A percentile compares a stretch with the other conserved stretches of the same genome.
phyloP scores from a whole-genome alignment of 2,797 vertebrate species.

The Centroberyx gerrardi region DNA sequence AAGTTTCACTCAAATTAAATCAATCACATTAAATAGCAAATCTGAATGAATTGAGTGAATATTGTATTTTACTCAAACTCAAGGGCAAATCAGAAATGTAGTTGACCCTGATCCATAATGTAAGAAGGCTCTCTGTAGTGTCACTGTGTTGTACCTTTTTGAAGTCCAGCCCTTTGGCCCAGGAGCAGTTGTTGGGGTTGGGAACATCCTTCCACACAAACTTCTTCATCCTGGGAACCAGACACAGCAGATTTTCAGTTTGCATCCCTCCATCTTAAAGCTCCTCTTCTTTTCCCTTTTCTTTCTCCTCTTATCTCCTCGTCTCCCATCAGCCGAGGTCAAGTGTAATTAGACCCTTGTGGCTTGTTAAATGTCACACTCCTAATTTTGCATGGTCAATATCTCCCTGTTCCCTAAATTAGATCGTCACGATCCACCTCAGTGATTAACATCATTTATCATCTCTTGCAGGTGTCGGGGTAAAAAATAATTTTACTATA shows the following conservation, averaged over 20 bases:
- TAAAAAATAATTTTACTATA: not conserved
- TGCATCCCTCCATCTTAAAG: not conserved
- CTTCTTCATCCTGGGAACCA: slow-evolving; percentile 90
- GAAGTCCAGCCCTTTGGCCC: slow-evolving; percentile 95
- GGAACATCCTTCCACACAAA: slow-evolving; percentile 96
- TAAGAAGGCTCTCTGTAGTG: not conserved
- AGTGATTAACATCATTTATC: slow-evolving; percentile 49
- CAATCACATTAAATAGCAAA: no score
- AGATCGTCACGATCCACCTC: not conserved
- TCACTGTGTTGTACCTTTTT: slow-evolving; percentile 86
- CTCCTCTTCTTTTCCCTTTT: not conserved
- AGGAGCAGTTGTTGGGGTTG: slow-evolving; percentile 96
- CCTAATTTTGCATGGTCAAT: slow-evolving; percentile 27
- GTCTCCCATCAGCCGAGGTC: slow-evolving; percentile 13
- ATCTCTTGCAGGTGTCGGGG: slow-evolving; percentile 24
- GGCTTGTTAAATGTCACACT: slow-evolving; percentile 66
- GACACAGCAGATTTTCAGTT: slow-evolving; percentile 26
- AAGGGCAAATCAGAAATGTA: not conserved
- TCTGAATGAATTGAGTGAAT: no score
- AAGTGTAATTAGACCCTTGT: slow-evolving; percentile 52
- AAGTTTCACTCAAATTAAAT: no score
- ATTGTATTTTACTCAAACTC: not conserved
- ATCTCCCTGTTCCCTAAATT: slow-evolving; percentile 30
- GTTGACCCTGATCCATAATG: no score
- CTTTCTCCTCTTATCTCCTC: not conserved